A percentile compares a stretch with the other conserved stretches of the same genome.
phyloP scores from a whole-genome alignment of 2,888 invertebrate genomes.

The Lomographa bimaculata region DNA sequence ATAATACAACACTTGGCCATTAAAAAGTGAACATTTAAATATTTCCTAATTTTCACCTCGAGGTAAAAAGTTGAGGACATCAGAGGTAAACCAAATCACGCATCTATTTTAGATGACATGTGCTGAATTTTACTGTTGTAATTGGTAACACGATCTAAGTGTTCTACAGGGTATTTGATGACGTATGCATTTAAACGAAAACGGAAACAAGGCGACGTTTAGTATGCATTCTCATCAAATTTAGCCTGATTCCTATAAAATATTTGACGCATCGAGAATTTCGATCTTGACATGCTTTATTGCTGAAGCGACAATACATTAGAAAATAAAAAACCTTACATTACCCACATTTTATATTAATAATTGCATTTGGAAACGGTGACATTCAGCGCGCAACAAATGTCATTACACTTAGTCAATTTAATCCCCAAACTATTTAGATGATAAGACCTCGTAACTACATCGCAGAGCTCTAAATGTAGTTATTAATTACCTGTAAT shows the following conservation, averaged over 20 bases:
- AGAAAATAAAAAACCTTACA: too few relatives aligned
- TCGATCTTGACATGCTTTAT: not conserved
- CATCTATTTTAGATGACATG: constrained; percentile 3
- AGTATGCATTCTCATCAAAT: too few relatives aligned
- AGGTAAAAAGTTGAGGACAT: constrained; percentile 7
- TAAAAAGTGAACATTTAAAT: too few relatives aligned
- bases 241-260: too few relatives aligned
- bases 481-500: constrained; percentile 43
- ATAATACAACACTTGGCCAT: too few relatives aligned
- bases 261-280: not conserved
- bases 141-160: constrained; percentile 1
- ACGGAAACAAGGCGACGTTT: too few relatives aligned
- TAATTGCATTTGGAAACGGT: constrained; percentile 16
- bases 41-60: too few relatives aligned
- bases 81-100: constrained; percentile 21
- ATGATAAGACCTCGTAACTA: constrained; percentile 44
- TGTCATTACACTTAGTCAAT: constrained; percentile 75
- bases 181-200: too few relatives aligned
- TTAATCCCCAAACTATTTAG: constrained; percentile 66
- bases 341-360: too few relatives aligned
- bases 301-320: too few relatives aligned
- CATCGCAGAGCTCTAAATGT: constrained; percentile 45
- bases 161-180: too few relatives aligned
- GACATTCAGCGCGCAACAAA: constrained; percentile 41
- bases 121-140: constrained; percentile 12